Percentiles rank a stretch among this genome's conserved stretches.
phyloP scores from a whole-genome alignment of 2,888 invertebrate species.

The Sinhomidia bicolor region DNA sequence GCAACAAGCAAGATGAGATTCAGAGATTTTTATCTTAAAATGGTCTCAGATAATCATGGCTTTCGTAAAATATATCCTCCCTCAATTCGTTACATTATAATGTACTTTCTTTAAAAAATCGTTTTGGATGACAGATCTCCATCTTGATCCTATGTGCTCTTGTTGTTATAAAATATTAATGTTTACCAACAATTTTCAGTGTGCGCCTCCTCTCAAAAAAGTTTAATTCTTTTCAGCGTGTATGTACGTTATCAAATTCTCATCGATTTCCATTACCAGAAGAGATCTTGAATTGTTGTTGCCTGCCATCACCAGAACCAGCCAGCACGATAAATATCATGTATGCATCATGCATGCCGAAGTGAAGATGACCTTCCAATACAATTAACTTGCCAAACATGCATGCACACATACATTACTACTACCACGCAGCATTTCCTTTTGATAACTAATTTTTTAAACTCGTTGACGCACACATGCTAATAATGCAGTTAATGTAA shows the following conservation, averaged over 20 bases:
- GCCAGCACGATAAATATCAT: not conserved
- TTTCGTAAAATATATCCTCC: constrained; percentile 44
- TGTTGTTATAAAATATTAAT: constrained; percentile 19
- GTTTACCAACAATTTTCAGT: constrained; percentile 32
- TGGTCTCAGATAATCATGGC: constrained; percentile 51
- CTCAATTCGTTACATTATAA: constrained; percentile 15
- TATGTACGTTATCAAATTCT: not conserved
- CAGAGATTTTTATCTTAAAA: constrained; percentile 55
- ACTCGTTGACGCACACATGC: not conserved
- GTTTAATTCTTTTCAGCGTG: not conserved
- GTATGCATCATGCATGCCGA: not conserved
- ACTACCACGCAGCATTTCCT: not conserved
- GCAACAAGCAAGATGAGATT: constrained; percentile 43
- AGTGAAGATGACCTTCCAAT: constrained; percentile 29
- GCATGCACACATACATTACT: not conserved
- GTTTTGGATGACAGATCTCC: constrained; percentile 38
- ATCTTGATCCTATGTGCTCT: not conserved
- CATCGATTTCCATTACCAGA: not conserved
- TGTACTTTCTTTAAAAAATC: constrained; percentile 35
- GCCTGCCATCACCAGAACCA: not conserved
- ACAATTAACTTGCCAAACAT: constrained; percentile 17
- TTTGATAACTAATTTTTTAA: not conserved
- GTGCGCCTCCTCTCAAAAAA: constrained; percentile 12
- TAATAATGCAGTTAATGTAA: not conserved
- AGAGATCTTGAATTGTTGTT: not conserved